phyloP scores from a whole-genome alignment of 2,113 vertebrate species.

The Anser cygnoides region DNA sequence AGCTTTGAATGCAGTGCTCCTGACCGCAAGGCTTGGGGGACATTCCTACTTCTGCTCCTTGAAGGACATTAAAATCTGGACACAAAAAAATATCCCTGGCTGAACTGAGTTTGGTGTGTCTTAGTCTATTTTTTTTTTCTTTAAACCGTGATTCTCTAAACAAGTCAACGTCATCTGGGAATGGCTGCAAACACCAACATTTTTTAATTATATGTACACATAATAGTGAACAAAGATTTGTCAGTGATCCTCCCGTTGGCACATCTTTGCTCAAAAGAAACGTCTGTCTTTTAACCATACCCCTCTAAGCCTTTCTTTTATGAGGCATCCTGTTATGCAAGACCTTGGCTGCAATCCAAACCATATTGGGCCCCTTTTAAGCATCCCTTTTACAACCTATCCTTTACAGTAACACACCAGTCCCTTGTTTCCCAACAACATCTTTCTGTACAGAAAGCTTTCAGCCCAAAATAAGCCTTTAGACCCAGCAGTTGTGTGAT shows the following conservation, averaged over 20 bases:
- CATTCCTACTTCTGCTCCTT: background rate
- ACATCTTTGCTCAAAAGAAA: constrained; percentile 62
- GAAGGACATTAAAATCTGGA: background rate
- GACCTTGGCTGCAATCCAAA: constrained; percentile 64
- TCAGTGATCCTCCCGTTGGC: constrained; percentile 50
- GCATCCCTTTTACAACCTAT: constrained; percentile 72
- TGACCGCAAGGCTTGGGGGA: background rate
- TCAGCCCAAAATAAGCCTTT: constrained; percentile 58
- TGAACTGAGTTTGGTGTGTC: background rate
- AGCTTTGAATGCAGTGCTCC: background rate
- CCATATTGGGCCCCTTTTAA: constrained; percentile 70
- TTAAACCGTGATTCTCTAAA: background rate
- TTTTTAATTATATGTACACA: constrained; percentile 50
- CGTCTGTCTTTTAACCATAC: constrained; percentile 58
- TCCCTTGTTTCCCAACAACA: constrained; percentile 71
- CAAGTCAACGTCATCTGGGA: constrained; percentile 38
- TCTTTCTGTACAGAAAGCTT: constrained; percentile 67
- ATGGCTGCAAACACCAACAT: constrained; percentile 15
- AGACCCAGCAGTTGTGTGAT: constrained; percentile 38
- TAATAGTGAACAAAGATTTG: constrained; percentile 54
- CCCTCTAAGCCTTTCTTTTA: constrained; percentile 69
- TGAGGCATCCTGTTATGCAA: constrained; percentile 73
- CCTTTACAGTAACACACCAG: constrained; percentile 72
- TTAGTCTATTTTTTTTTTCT: background rate
- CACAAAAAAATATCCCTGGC: background rate